A percentile compares a stretch with the other conserved stretches of the same genome.
Conservation (phyloP, 2,888 invertebrate species). For the Hydrotaea diabolus region DNA sequence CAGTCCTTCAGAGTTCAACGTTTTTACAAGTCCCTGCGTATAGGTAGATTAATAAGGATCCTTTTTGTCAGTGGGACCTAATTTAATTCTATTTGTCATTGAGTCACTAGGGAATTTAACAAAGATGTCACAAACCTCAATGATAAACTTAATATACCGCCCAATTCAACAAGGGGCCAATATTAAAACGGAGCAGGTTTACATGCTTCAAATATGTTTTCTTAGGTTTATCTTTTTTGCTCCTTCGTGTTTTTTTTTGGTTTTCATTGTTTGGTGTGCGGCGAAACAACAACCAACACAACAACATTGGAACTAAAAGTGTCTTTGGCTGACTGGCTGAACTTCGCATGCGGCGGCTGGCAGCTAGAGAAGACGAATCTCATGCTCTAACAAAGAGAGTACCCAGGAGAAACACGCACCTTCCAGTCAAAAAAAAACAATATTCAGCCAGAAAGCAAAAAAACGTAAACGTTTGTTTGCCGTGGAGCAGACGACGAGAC, state of each 20-base stretch:
- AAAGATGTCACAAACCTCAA: not conserved
- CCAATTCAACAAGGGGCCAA: not conserved
- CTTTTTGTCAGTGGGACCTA: no score
- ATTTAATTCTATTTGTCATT: constrained; percentile 19
- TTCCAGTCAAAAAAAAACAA: not conserved
- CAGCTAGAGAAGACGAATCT: not conserved
- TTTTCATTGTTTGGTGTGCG: not conserved
- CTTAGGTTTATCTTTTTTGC: not conserved
- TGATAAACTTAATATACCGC: not conserved
- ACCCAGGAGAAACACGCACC: not conserved
- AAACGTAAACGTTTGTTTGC: no score
- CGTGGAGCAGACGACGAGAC: not conserved
- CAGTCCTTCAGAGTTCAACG: no score
- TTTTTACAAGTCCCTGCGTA: no score
- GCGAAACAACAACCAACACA: constrained; percentile 4
- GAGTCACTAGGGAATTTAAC: not conserved
- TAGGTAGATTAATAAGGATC: no score
- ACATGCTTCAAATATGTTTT: not conserved
- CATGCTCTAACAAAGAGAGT: not conserved
- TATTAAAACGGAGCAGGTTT: not conserved
- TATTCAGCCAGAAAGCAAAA: not conserved
- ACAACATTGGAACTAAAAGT: not conserved
- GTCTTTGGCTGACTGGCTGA: not conserved
- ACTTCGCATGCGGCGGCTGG: not conserved
- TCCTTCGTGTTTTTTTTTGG: not conserved